Evolutionary conservation across 1,140 invertebrate genomes (phyloP).

Genomic region (Habropoda laboriosa): DNA sequence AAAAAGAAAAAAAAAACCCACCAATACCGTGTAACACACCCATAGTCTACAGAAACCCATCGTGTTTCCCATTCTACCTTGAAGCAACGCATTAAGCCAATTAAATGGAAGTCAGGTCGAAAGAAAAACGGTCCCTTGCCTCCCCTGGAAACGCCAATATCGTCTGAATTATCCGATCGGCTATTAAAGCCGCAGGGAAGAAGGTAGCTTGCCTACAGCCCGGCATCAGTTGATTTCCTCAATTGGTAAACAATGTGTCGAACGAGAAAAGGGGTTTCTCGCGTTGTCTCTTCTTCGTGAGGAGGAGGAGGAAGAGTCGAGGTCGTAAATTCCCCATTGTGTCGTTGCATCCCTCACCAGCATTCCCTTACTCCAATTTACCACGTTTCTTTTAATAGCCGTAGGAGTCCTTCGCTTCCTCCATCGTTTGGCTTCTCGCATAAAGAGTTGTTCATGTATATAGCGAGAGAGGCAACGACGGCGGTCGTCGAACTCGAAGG

Average conservation of each 20-base stretch:
- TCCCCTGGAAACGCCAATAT: not conserved
- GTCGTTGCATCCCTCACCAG: conserved; percentile 14
- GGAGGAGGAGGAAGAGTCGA: not conserved
- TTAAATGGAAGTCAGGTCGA: not conserved
- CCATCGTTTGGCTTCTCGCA: conserved; percentile 13
- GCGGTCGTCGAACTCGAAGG: conserved; percentile 25
- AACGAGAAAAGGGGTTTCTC: not conserved
- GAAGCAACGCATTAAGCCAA: not conserved
- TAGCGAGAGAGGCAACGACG: too few species aligned
- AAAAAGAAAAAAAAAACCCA: not conserved
- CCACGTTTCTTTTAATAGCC: conserved; percentile 37
- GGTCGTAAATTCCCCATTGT: conserved; percentile 11
- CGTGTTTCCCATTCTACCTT: not conserved
- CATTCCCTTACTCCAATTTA: conserved; percentile 22
- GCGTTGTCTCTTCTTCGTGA: not conserved
- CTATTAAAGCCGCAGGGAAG: not conserved
- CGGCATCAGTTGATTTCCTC: not conserved
- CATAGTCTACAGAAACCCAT: too few species aligned
- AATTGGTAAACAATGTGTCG: conserved; percentile 15
- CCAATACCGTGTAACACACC: too few species aligned
- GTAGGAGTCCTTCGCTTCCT: conserved; percentile 10
- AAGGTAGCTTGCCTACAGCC: too few species aligned
- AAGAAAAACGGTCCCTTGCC: not conserved
- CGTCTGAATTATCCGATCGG: not conserved
- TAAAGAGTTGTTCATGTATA: too few species aligned